These are phyloP conservation scores for Procambarus virginalis DNA, from an alignment of 1,140 invertebrate species.

Conservation along the genomic window DNA sequence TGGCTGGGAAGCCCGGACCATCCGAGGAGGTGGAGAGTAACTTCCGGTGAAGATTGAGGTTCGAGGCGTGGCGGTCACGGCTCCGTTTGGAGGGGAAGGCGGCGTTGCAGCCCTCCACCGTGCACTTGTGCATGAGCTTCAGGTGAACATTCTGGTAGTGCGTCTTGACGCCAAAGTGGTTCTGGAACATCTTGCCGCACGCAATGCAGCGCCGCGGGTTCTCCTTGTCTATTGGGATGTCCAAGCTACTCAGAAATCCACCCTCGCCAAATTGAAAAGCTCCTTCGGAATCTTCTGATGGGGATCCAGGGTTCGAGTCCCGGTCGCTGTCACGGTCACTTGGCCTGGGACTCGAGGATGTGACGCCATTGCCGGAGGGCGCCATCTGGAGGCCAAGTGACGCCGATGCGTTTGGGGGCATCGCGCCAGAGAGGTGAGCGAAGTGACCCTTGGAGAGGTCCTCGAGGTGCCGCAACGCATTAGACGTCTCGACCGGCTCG, in stretches of 20 bases:
- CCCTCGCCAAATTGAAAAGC: constrained; percentile 67
- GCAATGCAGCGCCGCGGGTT: constrained; percentile 90
- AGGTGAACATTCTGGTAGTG: constrained; percentile 97
- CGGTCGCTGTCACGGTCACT: constrained; percentile 66
- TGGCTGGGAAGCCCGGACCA: constrained; percentile 60
- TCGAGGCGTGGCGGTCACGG: constrained; percentile 93
- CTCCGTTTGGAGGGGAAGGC: constrained; percentile 96
- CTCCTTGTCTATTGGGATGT: constrained; percentile 87
- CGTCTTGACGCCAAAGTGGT: constrained; percentile 95
- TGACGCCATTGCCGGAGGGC: constrained; percentile 72
- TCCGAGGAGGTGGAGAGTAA: constrained; percentile 83
- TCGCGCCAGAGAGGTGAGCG: constrained; percentile 76
- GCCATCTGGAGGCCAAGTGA: constrained; percentile 73
- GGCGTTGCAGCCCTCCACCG: constrained; percentile 95
- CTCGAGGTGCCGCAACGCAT: constrained; percentile 85
- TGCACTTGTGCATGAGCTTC: constrained; percentile 96
- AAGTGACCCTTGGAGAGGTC: constrained; percentile 86
- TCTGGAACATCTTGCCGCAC: constrained; percentile 95
- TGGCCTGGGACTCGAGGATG: constrained; percentile 70
- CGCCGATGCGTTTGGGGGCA: constrained; percentile 67
- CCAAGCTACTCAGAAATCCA: constrained; percentile 69
- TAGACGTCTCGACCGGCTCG: constrained; percentile 74
- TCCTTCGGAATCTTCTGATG: constrained; percentile 58
- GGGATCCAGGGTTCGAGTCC: constrained; percentile 69
- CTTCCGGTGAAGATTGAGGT: constrained; percentile 92